Evolutionary conservation across 2,888 invertebrate species (phyloP).

Genomic region (Chrysopilus asiliformis): DNA sequence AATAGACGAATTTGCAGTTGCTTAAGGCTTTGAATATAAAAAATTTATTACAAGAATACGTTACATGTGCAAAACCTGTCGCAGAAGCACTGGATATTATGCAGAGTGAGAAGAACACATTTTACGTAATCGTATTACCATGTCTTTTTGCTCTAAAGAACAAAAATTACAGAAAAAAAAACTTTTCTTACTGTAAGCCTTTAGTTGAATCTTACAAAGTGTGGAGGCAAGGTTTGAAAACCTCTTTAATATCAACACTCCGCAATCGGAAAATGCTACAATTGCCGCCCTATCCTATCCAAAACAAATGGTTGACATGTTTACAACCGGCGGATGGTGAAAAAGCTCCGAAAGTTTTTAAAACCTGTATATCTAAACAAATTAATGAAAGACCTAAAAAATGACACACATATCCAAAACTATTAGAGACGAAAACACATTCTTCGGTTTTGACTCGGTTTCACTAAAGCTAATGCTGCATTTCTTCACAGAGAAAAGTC

Average conservation of each 20-base stretch:
- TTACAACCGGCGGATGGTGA: too few species aligned
- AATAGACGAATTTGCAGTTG: background rate
- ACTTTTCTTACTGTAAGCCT: background rate
- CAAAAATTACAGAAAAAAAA: background rate
- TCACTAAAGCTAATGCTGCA: too few species aligned
- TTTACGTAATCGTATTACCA: background rate
- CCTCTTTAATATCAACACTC: background rate
- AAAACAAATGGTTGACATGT: conserved; percentile 1
- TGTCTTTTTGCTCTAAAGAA: background rate
- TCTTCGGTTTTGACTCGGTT: too few species aligned
- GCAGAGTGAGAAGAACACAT: background rate
- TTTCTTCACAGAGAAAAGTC: too few species aligned
- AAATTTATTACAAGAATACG: background rate
- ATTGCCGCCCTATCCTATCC: background rate
- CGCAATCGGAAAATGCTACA: background rate
- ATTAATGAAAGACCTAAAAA: too few species aligned
- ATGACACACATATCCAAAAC: too few species aligned
- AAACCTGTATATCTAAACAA: too few species aligned
- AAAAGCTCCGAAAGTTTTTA: too few species aligned
- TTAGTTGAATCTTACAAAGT: background rate
- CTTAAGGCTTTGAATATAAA: background rate
- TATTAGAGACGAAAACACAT: too few species aligned
- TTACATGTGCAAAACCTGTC: background rate
- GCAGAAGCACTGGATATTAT: background rate
- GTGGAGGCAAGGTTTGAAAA: background rate